Evolutionary conservation across 2,113 vertebrate genomes (phyloP).

Genomic region (Thalassarche chlororhynchos): DNA sequence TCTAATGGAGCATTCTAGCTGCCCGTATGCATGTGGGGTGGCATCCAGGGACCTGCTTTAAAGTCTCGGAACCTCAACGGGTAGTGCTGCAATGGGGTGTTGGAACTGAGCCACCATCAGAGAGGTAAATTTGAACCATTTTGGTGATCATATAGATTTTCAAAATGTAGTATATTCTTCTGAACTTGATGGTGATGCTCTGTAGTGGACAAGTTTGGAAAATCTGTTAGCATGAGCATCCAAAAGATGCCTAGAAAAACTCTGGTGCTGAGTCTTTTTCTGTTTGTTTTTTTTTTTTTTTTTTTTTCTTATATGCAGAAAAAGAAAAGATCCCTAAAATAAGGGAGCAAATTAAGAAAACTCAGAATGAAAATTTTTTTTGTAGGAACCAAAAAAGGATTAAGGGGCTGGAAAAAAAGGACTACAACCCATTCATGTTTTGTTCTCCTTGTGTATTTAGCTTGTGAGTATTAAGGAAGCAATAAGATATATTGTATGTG

Average conservation of each 20-base stretch:
- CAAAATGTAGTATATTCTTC: background rate
- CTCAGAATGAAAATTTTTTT: background rate
- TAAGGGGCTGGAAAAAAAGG: background rate
- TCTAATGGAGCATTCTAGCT: background rate
- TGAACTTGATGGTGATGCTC: background rate
- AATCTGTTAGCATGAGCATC: rapidly evolving
- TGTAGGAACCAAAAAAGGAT: background rate
- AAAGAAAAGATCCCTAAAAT: background rate
- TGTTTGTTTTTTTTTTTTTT: too few relatives aligned
- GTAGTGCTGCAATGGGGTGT: background rate
- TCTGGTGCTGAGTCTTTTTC: background rate
- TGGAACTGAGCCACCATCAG: background rate
- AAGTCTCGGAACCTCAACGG: background rate
- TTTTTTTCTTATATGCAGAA: background rate
- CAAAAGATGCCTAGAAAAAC: background rate
- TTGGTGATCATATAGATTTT: background rate
- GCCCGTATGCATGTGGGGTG: too few relatives aligned
- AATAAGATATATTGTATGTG: rapidly evolving
- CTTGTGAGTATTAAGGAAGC: background rate
- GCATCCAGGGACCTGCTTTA: background rate
- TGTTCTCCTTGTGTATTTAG: background rate
- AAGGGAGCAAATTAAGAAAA: background rate
- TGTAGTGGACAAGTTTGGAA: background rate
- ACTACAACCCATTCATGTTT: background rate
- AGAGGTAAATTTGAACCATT: background rate